Evolutionary conservation across 2,113 vertebrate genomes (phyloP), one percentile per base, ranked within the genome.

Genomic region (Ceyx melanurus): DNA sequence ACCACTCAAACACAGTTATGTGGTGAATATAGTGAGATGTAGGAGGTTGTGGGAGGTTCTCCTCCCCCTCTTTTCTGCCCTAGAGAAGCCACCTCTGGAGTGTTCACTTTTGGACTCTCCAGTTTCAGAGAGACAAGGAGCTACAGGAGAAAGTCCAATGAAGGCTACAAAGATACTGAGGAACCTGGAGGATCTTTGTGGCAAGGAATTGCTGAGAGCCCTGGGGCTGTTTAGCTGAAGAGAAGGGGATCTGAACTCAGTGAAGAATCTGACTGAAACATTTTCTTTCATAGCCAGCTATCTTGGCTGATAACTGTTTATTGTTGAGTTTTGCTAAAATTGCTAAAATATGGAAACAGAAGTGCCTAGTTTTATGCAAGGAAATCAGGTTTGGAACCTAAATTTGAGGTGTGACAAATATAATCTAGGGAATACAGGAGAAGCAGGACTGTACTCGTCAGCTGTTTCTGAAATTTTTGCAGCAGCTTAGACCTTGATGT

Each of bases 1-100:
- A 31, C 14, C 45, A 9, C 11, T 2, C 7, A 19, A 33, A 7
- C 35, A 8, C 9, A 28, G 14, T 5, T 26, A 7, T 1, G 1
- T 31, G 12, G 15, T 7, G 48, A 42, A 29, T 29, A 10, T 56
- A 56, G 54, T 19, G 54, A 56, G 29, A n/a, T 56, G 18, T 31
- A 56, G 18, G 9, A 31, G 10, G 17, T n/a, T 56, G 15, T 31
- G 29, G 29, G 29, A 56, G 18, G 29, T 19, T 31, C 29, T 56
- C 17, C 29, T n/a, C 29, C 54, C 54, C 17, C 11, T n/a, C 29
- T 56, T 31, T 31, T 56, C 54, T 56, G 54, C 29, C 15, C 54
- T 56, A 56, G 17, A 31, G 54, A 56, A 29, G 29, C 54, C 7
- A 20, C 54, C 29, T 56, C 29, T 20, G 17, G 54, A 56, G 54